Base-by-base conservation (phyloP, 2,113 vertebrate genomes). In the Harpagus bidentatus region DNA sequence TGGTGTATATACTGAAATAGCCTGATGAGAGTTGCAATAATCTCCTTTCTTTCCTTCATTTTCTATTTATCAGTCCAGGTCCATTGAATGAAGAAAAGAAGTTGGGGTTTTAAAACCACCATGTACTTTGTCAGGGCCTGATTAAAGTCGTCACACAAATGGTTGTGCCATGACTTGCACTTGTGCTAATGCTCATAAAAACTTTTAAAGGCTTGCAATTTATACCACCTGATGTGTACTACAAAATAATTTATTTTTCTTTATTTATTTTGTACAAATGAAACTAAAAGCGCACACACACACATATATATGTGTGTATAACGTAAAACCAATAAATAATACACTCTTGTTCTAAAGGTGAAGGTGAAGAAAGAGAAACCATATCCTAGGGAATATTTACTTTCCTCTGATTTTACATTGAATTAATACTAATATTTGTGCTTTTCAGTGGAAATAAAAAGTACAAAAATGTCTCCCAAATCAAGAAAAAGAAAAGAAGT, bases 241-340 rank as follows among this genome's bases (percentile, higher is more conserved):
- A 10, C 12, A 65, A 65, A 83, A 13, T 10, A 67, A 22, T 15
- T 7, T 26, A 14, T 45, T 61, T 70, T 11, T 13, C 23, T 50
- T 34, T 43, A 28, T 62, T 84, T 65, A 22, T 79, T 48, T 40
- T 20, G 36, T 25, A 20, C 5, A 62, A 47, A 38, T 31, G 20
- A 38, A 48, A 13, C 10, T 47, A 19, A 45, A 79, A 36, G 4
- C 28, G 9, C 4, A 9, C 19, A 19, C 40, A 23, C 7, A 16
- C 7, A 36, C 10, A 25, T 0, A 28, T 5, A 10, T 19, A 10
- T 4, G 17, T 3, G 6, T 29, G 16, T 9, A 34, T 23, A 50
- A 36, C 45, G 6, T 31, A 43, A 84, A 65, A 4, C 9, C 7
- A 40, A 31, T 26, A 66, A 52, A 79, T 55, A 50, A 26, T 13